A percentile compares a stretch with the other conserved stretches of the same genome.
phyloP scores from a whole-genome alignment of 2,113 vertebrate genomes.

The Abramis brama region DNA sequence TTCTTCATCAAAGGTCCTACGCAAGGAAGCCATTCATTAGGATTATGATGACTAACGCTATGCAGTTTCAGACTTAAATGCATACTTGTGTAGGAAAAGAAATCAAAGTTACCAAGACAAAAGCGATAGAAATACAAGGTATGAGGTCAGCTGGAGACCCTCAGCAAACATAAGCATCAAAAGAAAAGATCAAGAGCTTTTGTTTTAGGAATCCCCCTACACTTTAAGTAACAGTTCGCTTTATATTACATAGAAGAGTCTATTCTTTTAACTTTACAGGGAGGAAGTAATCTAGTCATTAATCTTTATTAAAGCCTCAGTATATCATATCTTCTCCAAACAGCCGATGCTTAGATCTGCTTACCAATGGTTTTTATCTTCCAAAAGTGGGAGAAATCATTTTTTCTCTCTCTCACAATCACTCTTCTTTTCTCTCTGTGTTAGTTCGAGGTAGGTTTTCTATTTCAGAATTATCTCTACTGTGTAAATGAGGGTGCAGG shows the following conservation, averaged over 20 bases:
- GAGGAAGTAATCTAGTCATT: constrained; percentile 41
- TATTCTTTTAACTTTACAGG: constrained; percentile 45
- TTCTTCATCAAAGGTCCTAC: not conserved
- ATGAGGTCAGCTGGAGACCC: not conserved
- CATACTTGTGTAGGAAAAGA: not conserved
- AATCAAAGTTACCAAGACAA: not conserved
- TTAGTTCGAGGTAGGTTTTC: constrained; percentile 15
- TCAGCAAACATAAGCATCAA: not conserved
- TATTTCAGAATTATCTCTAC: constrained; percentile 34
- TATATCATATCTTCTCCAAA: constrained; percentile 38
- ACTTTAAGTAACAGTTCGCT: constrained; percentile 24
- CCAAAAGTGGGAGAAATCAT: not conserved
- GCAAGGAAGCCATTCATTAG: not conserved
- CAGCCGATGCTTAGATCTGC: constrained; percentile 40
- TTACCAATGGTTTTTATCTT: constrained; percentile 36
- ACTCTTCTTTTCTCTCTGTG: constrained; percentile 19
- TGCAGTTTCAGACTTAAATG: not conserved
- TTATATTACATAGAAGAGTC: constrained; percentile 33
- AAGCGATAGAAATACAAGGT: not conserved
- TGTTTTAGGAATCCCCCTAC: constrained; percentile 22
- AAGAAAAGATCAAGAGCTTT: constrained; percentile 20
- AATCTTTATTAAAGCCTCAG: constrained; percentile 39
- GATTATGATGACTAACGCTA: not conserved
- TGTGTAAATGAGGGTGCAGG: constrained; percentile 22
- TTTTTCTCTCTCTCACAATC: constrained; percentile 19